Evolutionary conservation across 2,113 vertebrate genomes (phyloP), one percentile per base, ranked within the genome.

Genomic region (Centropus unirufus): DNA sequence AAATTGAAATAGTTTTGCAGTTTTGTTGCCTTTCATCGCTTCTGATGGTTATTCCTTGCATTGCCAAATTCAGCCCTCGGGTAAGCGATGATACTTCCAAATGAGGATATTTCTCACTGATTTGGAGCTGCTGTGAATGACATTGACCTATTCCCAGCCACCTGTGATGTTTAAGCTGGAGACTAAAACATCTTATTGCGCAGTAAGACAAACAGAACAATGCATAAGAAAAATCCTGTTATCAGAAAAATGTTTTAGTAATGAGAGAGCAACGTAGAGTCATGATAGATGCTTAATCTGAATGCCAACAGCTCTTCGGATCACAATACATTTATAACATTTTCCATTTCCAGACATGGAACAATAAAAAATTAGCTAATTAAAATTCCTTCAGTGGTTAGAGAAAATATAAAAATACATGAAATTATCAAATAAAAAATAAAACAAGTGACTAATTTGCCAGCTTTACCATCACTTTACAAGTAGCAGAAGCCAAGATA

Each of bases 401-500:
- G 95, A 92, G 66, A 89, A 95, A 96, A 94, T 93, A 96, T 64
- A 93, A 90, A 94, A 64, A 63, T 95, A 51, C 70, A 74, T 61
- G 52, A 89, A 93, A 93, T 64, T 89, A 96, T 92, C 88, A 81
- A 93, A 70, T 69, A 82, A 92, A 87, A 90, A 87, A 69, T 13
- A 8, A 12, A 17, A 4, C 46, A 51, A 93, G 42, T 81, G 49
- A 87, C 27, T 92, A 68, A 96, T 96, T 96, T 92, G 76, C 91
- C 94, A 95, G 72, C 92, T 92, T 96, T 87, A 95, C 86, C 83
- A 72, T 90, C 66, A 81, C 89, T 94, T 97, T 96, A 90, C 92
- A 91, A 93, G 79, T 26, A 93, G 93, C 82, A 95, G 86, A 91
- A 95, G 93, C 90, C 91, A 97, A 96, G 80, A 92, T 96, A 96